Percentiles rank a stretch among this genome's conserved stretches.
Evolutionary conservation across 2,113 vertebrate genomes (phyloP).

Genomic region (Cynopterus brachyotis): DNA sequence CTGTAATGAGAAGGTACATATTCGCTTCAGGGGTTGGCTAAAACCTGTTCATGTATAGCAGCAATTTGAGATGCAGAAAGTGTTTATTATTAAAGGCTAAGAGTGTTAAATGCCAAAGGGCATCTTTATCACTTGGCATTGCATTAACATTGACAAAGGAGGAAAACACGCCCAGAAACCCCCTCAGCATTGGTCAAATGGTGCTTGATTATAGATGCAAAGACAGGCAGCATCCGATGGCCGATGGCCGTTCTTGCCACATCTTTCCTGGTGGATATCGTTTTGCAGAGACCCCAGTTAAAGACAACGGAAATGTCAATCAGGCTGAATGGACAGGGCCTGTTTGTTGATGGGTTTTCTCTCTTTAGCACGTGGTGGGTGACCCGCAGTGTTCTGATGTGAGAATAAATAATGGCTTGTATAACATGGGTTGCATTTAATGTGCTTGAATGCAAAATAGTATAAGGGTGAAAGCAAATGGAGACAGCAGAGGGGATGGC

Average conservation of each 20-base stretch:
- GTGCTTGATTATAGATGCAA: slow-evolving; percentile 66
- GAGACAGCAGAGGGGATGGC: slow-evolving; percentile 1
- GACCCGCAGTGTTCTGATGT: slow-evolving; percentile 61
- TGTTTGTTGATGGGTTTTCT: slow-evolving; percentile 70
- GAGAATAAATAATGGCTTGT: slow-evolving; percentile 73
- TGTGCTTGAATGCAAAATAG: slow-evolving; percentile 60
- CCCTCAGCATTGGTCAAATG: slow-evolving; percentile 60
- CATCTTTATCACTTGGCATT: slow-evolving; percentile 83
- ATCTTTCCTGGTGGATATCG: neutral
- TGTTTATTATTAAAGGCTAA: slow-evolving; percentile 85
- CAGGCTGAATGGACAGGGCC: slow-evolving; percentile 57
- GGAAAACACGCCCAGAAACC: slow-evolving; percentile 73
- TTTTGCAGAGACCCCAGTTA: slow-evolving; percentile 54
- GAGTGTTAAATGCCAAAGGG: slow-evolving; percentile 82
- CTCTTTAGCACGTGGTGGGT: slow-evolving; percentile 56
- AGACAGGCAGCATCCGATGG: slow-evolving; percentile 68
- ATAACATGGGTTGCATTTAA: slow-evolving; percentile 65
- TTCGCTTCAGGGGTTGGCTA: slow-evolving; percentile 82
- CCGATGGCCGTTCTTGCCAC: slow-evolving; percentile 46
- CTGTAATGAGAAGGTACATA: slow-evolving; percentile 85
- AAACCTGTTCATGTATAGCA: slow-evolving; percentile 84
- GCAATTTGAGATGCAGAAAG: slow-evolving; percentile 85
- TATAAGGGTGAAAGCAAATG: slow-evolving; percentile 27
- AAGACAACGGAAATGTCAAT: slow-evolving; percentile 78
- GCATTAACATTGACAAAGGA: slow-evolving; percentile 83